Evolutionary conservation across 1,140 invertebrate species (phyloP), one percentile per base, ranked within the genome.

Genomic region (Euglossa dilemma): DNA sequence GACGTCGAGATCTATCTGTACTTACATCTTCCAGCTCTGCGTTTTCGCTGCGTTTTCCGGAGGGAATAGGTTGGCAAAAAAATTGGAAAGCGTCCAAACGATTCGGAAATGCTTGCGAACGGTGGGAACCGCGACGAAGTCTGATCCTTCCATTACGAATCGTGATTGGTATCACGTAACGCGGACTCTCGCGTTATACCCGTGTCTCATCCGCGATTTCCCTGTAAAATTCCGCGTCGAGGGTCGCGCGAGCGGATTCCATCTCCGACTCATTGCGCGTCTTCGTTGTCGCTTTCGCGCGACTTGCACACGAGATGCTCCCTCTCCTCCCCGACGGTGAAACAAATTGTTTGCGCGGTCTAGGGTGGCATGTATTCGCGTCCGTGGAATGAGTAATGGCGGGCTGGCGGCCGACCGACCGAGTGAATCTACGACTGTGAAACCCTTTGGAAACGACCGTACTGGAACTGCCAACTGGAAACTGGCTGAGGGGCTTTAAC

Each of bases 331-430:
- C 47, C 18, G 20, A 23, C 54, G 36, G 25, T 11, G 78, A 89
- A 90, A 90, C 88, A 90, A 90, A 90, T 90, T 90, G 88, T 90
- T 87, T 90, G 88, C 88, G 76, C 88, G 81, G 80, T 79, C 83
- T 85, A 75, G 85, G 83, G 80, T 87, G 88, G 82, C 84, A 76
- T 82, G 72, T 80, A 84, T 66, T 85, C 84, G 79, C 86, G 84
- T 83, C 84, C 83, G 84, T 79, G 85, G 89, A 89, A 91, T 93
- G 92, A 93, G 87, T 93, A 92, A 93, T 93, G 89, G 89, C 84
- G 76, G 84, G 77, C 61, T 56, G 85, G 78, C 86, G 83, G 75
- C 86, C 86, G 87, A 88, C 87, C 86, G 87, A 87, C 87, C 87
- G 90, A 86, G 86, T 86, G 84, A 87, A 87, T 90, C 86, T 89